Evolutionary conservation across 1,140 invertebrate species (phyloP).

Genomic region (Ceratosolen solmsi): DNA sequence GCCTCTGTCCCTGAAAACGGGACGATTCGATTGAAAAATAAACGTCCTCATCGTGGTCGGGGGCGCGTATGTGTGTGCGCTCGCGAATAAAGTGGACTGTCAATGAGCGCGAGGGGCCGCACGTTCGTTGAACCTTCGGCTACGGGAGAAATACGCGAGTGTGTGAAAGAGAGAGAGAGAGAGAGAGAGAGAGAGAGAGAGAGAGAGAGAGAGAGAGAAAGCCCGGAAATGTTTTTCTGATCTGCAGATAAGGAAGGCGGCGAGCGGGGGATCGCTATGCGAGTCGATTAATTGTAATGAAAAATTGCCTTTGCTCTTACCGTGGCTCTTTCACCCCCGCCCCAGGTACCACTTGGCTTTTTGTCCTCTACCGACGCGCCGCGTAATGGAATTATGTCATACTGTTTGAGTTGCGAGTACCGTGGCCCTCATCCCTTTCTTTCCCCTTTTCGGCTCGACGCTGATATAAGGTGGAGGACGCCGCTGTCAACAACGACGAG

Average conservation of each 20-base stretch:
- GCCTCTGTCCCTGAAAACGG: neutral
- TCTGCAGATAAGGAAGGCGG: conserved; percentile 40
- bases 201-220: conserved; percentile 20
- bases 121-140: conserved; percentile 40
- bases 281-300: conserved; percentile 50
- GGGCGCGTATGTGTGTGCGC: neutral
- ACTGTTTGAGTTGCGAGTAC: conserved; percentile 18
- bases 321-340: neutral
- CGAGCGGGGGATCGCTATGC: conserved; percentile 47
- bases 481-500: neutral
- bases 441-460: neutral
- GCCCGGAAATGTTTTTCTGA: conserved; percentile 53
- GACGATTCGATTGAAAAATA: neutral
- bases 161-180: conserved; percentile 24
- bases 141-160: neutral
- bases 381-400: conserved; percentile 38
- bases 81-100: conserved; percentile 44
- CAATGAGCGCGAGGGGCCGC: conserved; percentile 31
- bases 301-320: conserved; percentile 39
- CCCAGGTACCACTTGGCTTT: too few species aligned
- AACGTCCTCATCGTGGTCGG: neutral
- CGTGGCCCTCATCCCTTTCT: neutral
- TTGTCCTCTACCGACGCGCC: neutral
- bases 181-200: neutral
- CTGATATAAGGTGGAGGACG: neutral